phyloP scores from a whole-genome alignment of 2,113 vertebrate genomes.

The Erpornis zantholeuca region DNA sequence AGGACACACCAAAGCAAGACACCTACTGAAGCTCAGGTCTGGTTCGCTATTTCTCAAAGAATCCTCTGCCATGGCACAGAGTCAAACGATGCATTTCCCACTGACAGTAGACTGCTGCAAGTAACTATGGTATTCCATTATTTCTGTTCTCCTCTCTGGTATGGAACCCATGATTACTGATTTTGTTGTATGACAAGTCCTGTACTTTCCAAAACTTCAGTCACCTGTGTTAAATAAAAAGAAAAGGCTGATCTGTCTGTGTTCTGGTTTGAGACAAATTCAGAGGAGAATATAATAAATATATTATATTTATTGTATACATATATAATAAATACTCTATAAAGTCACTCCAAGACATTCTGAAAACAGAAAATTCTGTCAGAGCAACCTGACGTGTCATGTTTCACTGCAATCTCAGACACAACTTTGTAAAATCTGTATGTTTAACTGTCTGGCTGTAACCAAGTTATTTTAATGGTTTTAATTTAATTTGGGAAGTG shows the following conservation, averaged over 20 bases:
- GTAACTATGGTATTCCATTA: not conserved
- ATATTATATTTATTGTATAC: no score
- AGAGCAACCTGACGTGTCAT: not conserved
- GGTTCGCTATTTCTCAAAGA: not conserved
- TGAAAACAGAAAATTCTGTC: not conserved
- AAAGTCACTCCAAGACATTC: no score
- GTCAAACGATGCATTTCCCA: not conserved
- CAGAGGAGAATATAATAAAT: no score
- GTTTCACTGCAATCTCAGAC: not conserved
- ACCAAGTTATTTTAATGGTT: not conserved
- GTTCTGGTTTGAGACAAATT: no score
- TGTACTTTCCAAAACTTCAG: not conserved
- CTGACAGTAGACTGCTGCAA: not conserved
- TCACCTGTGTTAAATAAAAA: not conserved
- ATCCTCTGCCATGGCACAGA: not conserved
- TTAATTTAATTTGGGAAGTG: not conserved
- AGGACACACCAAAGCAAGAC: not conserved
- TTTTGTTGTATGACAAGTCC: not conserved
- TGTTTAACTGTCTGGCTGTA: not conserved
- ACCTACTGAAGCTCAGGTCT: not conserved
- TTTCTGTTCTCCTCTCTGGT: not conserved
- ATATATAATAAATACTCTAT: no score
- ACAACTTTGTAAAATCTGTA: not conserved
- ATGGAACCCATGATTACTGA: not conserved
- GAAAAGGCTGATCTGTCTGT: not conserved